A percentile compares a stretch with the other conserved stretches of the same genome.
These are phyloP conservation scores for Limnothrissa miodon DNA, from an alignment of 2,113 vertebrate species.

Conservation along the genomic window DNA sequence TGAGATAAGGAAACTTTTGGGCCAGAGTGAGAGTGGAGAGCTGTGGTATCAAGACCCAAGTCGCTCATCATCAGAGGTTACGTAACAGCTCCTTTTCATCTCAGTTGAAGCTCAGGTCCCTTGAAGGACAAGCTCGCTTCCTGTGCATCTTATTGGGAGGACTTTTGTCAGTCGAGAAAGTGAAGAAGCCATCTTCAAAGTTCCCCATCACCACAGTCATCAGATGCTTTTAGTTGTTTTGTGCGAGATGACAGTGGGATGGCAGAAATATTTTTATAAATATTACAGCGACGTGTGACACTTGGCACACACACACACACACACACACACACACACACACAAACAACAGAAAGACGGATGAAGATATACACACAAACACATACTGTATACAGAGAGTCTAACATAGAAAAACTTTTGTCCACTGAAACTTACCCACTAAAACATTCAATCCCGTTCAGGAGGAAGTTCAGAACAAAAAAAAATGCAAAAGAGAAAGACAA, in stretches of 20 bases:
- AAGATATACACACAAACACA: not conserved
- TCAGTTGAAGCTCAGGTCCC: not conserved
- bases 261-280: slow-evolving; percentile 9
- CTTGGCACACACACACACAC: not conserved
- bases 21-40: too few species aligned
- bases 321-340: too few species aligned
- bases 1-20: too few species aligned
- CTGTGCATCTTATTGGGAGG: slow-evolving; percentile 11
- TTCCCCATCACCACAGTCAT: not conserved
- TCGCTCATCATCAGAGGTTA: slow-evolving; percentile 30
- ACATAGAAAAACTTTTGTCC: not conserved
- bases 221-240: not conserved
- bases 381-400: not conserved
- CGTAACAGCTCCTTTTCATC: slow-evolving; percentile 20
- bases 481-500: slow-evolving; percentile 24
- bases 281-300: not conserved
- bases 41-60: not conserved
- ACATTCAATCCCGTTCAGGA: not conserved
- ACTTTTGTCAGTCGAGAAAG: slow-evolving; percentile 13
- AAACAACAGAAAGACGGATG: not conserved
- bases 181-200: slow-evolving; percentile 10
- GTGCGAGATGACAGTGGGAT: not conserved
- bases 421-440: slow-evolving; percentile 1
- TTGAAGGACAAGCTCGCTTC: slow-evolving; percentile 27
- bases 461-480: slow-evolving; percentile 14